Evolutionary conservation across 2,113 vertebrate species (phyloP), one percentile per base, ranked within the genome.

Genomic region (Macaca fascicularis): DNA sequence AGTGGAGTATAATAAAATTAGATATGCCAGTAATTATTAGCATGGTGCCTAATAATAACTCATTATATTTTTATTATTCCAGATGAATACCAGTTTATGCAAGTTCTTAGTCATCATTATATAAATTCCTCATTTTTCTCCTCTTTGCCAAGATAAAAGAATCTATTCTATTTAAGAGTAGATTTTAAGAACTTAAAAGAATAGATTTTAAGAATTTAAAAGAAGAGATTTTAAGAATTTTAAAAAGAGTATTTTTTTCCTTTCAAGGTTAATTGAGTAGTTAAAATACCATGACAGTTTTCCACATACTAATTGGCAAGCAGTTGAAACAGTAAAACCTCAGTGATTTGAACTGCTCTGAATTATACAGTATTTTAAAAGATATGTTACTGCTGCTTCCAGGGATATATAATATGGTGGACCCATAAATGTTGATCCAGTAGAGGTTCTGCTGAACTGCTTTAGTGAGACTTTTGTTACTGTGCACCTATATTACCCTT

Each of bases 191-290:
- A 52, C 16, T 52, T 52, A 52, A 52, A 52, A 52, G 50, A 52
- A 52, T 5, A 52, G 50, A 52, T 52, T 52, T 52, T 52, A 52
- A 52, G 52, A 55, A 55, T 55, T 55, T 55, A 55, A 55, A 55
- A 19, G 52, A 55, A 20, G 7, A 55, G 52, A 55, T 55, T 55
- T 55, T 55, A 55, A 55, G 52, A 55, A 92, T 85, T 74, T 85
- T 86, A 32, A 64, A 30, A 64, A 64, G 27, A 64, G 30, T 64
- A 27, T 64, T 30, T 64, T 64, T 96, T 93, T 90, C 38, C 90
- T 97, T 95, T 93, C n/a, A 74, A 87, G 59, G n/a, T 96, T 97
- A 97, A 90, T 95, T 92, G 82, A 96, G 81, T 82, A 75, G 82
- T 93, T 95, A 86, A 72, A 95, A 89, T 89, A 61, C 86, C 32